Evolutionary conservation across 2,888 invertebrate genomes (phyloP).

Genomic region (Trimorus sp.): DNA sequence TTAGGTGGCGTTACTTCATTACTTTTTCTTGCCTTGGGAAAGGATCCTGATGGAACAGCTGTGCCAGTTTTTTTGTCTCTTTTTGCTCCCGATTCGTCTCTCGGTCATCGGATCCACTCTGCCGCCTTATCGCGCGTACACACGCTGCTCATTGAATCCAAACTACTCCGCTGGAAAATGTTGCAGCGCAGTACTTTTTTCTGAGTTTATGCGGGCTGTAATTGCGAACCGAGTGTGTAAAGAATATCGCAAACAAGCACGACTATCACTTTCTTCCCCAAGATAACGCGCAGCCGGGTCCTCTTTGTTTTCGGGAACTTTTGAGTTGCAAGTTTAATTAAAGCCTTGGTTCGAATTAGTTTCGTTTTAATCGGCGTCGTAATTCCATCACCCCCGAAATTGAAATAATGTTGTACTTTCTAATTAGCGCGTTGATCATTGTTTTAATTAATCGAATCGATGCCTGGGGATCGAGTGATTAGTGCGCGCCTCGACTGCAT

Average conservation of each 20-base stretch:
- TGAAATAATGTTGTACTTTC: no score
- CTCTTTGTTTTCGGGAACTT: no score
- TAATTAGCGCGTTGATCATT: no score
- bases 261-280: neutral
- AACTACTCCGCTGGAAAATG: constrained; percentile 1
- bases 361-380: no score
- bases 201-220: constrained; percentile 5
- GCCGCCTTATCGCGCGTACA: constrained; percentile 8
- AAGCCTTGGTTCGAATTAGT: no score
- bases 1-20: constrained; percentile 46
- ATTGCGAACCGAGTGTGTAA: neutral
- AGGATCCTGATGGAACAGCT: constrained; percentile 32
- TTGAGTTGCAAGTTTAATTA: no score
- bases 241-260: neutral
- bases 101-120: constrained; percentile 13
- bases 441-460: no score
- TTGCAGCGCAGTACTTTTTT: neutral
- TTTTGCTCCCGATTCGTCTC: constrained; percentile 9
- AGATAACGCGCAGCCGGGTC: neutral
- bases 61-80: constrained; percentile 19
- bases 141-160: constrained; percentile 6
- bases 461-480: no score
- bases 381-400: no score
- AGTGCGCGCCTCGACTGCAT: no score
- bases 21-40: constrained; percentile 38